phyloP scores from a whole-genome alignment of 2,797 vertebrate species.

The Molossus molossus region DNA sequence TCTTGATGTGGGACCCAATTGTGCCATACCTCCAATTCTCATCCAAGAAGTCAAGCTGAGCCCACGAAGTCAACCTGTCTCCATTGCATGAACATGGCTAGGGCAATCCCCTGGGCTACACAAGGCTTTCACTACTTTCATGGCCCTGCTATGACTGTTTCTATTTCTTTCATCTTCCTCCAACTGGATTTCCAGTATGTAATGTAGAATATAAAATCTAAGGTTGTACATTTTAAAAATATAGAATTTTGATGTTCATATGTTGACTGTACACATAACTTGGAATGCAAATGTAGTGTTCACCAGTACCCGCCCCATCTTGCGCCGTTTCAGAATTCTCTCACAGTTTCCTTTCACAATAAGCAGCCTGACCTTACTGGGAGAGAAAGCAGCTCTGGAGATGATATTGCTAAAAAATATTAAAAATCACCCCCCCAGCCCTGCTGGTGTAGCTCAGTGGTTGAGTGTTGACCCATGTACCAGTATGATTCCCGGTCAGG shows the following conservation, averaged over 20 bases:
- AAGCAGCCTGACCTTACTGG: background rate
- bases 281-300: background rate
- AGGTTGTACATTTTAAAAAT: background rate
- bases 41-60: background rate
- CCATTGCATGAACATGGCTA: background rate
- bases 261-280: background rate
- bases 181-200: background rate
- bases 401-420: background rate
- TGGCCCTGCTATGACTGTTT: background rate
- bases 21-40: background rate
- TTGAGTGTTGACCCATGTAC: no score
- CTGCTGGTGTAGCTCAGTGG: no score
- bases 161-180: background rate
- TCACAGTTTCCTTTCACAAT: background rate
- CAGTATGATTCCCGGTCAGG: no score
- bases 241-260: background rate
- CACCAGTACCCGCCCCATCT: background rate
- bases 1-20: background rate
- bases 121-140: background rate
- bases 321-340: background rate
- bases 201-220: background rate
- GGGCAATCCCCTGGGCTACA: background rate
- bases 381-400: background rate
- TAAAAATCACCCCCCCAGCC: background rate
- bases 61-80: no score